Base-by-base conservation (phyloP, 2,113 vertebrate species). In the Onychorhynchus coronatus region DNA sequence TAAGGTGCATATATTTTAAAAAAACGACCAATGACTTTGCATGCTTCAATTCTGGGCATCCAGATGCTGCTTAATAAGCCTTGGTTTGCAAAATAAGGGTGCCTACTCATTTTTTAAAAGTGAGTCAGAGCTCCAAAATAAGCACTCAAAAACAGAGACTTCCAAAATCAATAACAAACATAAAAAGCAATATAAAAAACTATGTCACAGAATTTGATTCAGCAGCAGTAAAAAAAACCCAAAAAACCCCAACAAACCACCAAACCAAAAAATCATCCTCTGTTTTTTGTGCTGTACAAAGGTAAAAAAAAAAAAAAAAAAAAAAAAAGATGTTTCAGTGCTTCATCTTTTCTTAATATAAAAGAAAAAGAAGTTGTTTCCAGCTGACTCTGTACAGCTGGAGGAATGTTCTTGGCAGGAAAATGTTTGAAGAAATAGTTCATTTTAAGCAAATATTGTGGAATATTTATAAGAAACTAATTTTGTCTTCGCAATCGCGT, bases 341-440 rank as follows among this genome's bases (percentile, higher is more conserved):
- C 56, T 96, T 92, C 93, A 86, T 90, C 88, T 92, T 92, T 95
- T 93, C 91, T 92, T 75, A 96, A 77, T 81, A 94, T 20, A 87
- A 94, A 94, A 96, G 95, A 86, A 91, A 89, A 95, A 91, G 82
- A 67, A 94, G 85, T 62, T 84, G 83, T 66, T 96, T 94, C 96
- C 96, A 96, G 93, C 95, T 95, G 93, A 97, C 92, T 93, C 88
- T 93, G 92, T 93, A 80, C 92, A 93, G 93, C 93, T 95, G 90
- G 85, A 96, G 92, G 96, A 97, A 96, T 97, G 96, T 96, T 96
- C 96, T 96, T 95, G 96, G 96, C 96, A 97, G 91, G 73, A 92
- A 81, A 91, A 52, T 13, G 80, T 94, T 96, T 88, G 88, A 96
- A 93, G 76, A 89, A 96, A 95, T 86, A 93, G 93, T 56, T 94